A percentile compares a stretch with the other conserved stretches of the same genome.
phyloP scores from a whole-genome alignment of 2,113 vertebrate genomes.

The Epinephelus cyanopodus region DNA sequence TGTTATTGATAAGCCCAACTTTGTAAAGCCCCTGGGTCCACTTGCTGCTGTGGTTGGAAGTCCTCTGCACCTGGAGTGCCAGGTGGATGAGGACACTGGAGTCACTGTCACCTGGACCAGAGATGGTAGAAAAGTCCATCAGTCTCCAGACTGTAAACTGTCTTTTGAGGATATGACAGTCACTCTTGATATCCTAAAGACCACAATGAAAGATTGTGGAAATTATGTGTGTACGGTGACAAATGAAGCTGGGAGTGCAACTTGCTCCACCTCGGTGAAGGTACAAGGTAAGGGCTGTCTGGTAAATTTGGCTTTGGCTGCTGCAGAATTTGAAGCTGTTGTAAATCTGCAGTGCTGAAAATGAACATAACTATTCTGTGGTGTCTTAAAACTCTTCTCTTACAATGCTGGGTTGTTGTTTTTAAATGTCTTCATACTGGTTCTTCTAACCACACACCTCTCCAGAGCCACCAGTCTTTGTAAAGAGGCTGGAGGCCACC shows the following conservation, averaged over 20 bases:
- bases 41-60: slow-evolving; percentile 89
- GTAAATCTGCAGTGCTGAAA: slow-evolving; percentile 52
- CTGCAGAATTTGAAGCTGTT: slow-evolving; percentile 50
- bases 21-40: slow-evolving; percentile 87
- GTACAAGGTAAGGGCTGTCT: slow-evolving; percentile 91
- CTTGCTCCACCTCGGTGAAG: slow-evolving; percentile 85
- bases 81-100: slow-evolving; percentile 92
- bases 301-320: slow-evolving; percentile 34
- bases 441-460: slow-evolving; percentile 46
- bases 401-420: slow-evolving; percentile 28
- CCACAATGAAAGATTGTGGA: slow-evolving; percentile 91
- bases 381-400: slow-evolving; percentile 25
- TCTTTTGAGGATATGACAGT: slow-evolving; percentile 93
- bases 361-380: slow-evolving; percentile 24
- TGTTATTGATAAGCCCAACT: slow-evolving; percentile 89
- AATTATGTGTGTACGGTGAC: slow-evolving; percentile 88
- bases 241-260: slow-evolving; percentile 90
- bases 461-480: slow-evolving; percentile 88
- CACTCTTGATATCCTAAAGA: slow-evolving; percentile 90
- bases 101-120: slow-evolving; percentile 90
- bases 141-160: slow-evolving; percentile 91
- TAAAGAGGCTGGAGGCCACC: slow-evolving; percentile 90
- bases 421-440: slow-evolving; percentile 2
- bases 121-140: slow-evolving; percentile 88
- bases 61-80: slow-evolving; percentile 89